Conservation (phyloP, 1,140 invertebrate species). For the Antheraea mylitta region DNA sequence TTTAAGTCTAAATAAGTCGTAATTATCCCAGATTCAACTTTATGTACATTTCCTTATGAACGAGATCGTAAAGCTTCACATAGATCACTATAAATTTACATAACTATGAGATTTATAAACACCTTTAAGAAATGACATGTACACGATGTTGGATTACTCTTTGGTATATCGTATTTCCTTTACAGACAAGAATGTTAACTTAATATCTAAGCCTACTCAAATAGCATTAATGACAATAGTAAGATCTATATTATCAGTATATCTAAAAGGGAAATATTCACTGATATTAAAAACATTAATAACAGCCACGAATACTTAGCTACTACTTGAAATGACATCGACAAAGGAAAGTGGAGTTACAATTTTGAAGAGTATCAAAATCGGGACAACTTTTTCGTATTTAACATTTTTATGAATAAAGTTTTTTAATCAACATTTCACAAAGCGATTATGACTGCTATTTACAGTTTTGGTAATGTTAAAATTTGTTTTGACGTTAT, state of each 20-base stretch:
- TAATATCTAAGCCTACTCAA: background rate
- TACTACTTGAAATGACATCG: conserved; percentile 16
- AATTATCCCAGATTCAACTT: conserved; percentile 72
- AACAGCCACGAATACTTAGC: conserved; percentile 15
- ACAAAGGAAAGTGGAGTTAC: background rate
- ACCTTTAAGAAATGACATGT: conserved; percentile 4
- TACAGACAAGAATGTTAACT: background rate
- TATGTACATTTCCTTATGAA: conserved; percentile 66
- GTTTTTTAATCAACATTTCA: conserved; percentile 34
- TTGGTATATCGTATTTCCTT: conserved; percentile 2
- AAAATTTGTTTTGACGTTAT: conserved; percentile 12
- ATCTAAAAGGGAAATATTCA: conserved; percentile 17
- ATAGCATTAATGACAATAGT: background rate
- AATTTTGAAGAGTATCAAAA: conserved; percentile 25
- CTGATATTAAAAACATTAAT: conserved; percentile 13
- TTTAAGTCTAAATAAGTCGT: conserved; percentile 72
- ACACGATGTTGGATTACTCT: background rate
- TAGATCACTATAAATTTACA: conserved; percentile 44
- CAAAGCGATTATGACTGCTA: conserved; percentile 37
- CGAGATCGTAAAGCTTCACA: conserved; percentile 58
- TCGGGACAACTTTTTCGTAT: conserved; percentile 31
- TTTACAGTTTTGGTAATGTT: conserved; percentile 33
- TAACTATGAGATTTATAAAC: conserved; percentile 12
- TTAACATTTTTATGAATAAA: conserved; percentile 33
- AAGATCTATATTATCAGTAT: conserved; percentile 13